Evolutionary conservation across 1,140 invertebrate species (phyloP), one percentile per base, ranked within the genome.

Genomic region (Panulirus ornatus): DNA sequence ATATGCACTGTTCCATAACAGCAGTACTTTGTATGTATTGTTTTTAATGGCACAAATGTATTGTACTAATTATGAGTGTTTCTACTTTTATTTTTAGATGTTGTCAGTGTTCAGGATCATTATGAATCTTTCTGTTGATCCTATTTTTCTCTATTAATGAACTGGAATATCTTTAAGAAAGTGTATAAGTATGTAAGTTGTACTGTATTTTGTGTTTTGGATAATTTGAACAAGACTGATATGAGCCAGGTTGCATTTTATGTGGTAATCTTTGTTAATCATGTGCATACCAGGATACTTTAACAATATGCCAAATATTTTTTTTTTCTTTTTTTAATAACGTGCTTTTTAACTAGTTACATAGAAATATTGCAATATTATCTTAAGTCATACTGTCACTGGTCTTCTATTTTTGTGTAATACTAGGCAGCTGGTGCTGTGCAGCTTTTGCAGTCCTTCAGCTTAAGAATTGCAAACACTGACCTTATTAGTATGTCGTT

Each of bases 371-470:
- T n/a, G n/a, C n/a, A n/a, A n/a, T n/a, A n/a, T n/a, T n/a, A n/a
- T n/a, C n/a, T 47, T 78, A n/a, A 47, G 22, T 19, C 27, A 78
- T 44, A 78, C 27, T 11, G 30, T 63, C 3, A 63, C 1, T 63
- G 58, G 22, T 63, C 3, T 66, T 5, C 3, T 66, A 27, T 66
- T 66, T 66, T 66, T 58, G 54, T 66, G 22, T 66, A 30, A 11
- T 66, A 27, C 6, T 30, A 11, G 27, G 11, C 58, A 66, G 58
- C 58, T 30, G 58, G 27, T 27, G 58, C 1, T 66, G 58, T 66
- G n/a, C 58, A 66, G 27, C 58, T 66, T n/a, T n/a, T 66, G 58
- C n/a, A 30, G 58, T 66, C n/a, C 58, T 66, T 66, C 58, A 66
- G 22, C 58, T 66, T 27, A 66, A 27, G 27, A 30, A 8, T 30